Percentiles rank a stretch among this genome's conserved stretches.
phyloP scores from a whole-genome alignment of 2,113 vertebrate genomes.

The Acanthochromis polyacanthus region DNA sequence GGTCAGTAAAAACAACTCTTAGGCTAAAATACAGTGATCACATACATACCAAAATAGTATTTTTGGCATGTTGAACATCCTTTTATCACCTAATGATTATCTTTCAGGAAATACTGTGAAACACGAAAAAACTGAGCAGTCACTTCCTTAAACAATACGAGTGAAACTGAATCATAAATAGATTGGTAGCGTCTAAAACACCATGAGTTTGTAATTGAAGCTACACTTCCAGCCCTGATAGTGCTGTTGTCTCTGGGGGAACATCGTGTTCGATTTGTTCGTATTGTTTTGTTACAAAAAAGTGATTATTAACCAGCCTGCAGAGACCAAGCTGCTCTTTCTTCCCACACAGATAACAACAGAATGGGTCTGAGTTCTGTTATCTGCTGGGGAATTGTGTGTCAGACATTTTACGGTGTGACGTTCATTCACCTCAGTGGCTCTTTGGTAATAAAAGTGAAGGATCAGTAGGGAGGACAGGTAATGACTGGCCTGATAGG shows the following conservation, averaged over 20 bases:
- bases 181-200: background rate
- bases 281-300: slow-evolving; percentile 30
- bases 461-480: slow-evolving; percentile 3
- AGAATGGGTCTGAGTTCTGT: slow-evolving; percentile 3
- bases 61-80: background rate
- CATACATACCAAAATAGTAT: background rate
- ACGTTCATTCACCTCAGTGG: slow-evolving; percentile 1
- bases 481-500: slow-evolving; percentile 1
- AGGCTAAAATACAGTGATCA: background rate
- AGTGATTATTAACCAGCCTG: slow-evolving; percentile 27
- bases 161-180: background rate
- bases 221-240: background rate
- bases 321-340: slow-evolving; percentile 19
- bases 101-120: background rate
- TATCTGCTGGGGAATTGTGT: slow-evolving; percentile 22
- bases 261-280: slow-evolving; percentile 20
- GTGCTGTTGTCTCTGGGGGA: slow-evolving; percentile 1
- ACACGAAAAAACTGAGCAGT: background rate
- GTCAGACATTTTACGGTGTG: slow-evolving; percentile 15
- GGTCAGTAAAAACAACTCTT: background rate
- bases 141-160: background rate
- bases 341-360: slow-evolving; percentile 50
- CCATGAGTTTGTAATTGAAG: background rate
- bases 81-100: background rate
- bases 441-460: background rate